Evolutionary conservation across 2,888 invertebrate genomes (phyloP).

Genomic region (Ectemnius continuus): DNA sequence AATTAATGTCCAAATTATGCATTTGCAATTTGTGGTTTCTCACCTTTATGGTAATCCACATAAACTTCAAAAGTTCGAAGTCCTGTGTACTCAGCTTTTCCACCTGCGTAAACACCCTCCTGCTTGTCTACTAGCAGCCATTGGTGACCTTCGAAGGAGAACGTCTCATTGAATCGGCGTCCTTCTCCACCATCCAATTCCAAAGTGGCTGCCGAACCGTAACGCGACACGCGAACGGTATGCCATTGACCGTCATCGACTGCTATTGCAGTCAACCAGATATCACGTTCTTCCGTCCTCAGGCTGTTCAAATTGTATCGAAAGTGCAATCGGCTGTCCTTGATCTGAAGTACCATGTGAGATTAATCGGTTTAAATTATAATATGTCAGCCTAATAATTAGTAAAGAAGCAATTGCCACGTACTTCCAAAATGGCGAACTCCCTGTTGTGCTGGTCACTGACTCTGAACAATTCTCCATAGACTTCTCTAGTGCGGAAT

Average conservation of each 20-base stretch:
- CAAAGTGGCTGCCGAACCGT: slow-evolving; percentile 94
- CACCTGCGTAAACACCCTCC: slow-evolving; percentile 96
- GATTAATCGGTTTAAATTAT: neutral
- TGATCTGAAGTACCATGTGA: slow-evolving; percentile 81
- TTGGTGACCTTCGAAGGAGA: slow-evolving; percentile 93
- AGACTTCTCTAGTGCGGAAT: slow-evolving; percentile 95
- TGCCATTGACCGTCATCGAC: slow-evolving; percentile 99
- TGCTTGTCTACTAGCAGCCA: slow-evolving; percentile 96
- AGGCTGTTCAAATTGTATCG: slow-evolving; percentile 95
- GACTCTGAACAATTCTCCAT: slow-evolving; percentile 95
- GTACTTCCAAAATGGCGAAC: slow-evolving; percentile 91
- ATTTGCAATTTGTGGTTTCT: neutral
- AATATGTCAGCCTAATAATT: neutral
- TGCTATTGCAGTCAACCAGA: slow-evolving; percentile 92
- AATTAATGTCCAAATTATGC: no score
- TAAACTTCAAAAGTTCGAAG: slow-evolving; percentile 96
- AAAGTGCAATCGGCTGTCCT: slow-evolving; percentile 93
- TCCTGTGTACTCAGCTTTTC: slow-evolving; percentile 96
- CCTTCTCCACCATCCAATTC: slow-evolving; percentile 98
- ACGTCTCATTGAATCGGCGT: slow-evolving; percentile 94
- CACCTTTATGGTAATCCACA: slow-evolving; percentile 95
- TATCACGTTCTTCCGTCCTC: slow-evolving; percentile 92
- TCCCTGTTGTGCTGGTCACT: slow-evolving; percentile 96
- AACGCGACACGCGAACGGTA: slow-evolving; percentile 92
- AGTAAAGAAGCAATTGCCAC: slow-evolving; percentile 25